Evolutionary conservation across 2,113 vertebrate species (phyloP).

Genomic region (Verasper variegatus): DNA sequence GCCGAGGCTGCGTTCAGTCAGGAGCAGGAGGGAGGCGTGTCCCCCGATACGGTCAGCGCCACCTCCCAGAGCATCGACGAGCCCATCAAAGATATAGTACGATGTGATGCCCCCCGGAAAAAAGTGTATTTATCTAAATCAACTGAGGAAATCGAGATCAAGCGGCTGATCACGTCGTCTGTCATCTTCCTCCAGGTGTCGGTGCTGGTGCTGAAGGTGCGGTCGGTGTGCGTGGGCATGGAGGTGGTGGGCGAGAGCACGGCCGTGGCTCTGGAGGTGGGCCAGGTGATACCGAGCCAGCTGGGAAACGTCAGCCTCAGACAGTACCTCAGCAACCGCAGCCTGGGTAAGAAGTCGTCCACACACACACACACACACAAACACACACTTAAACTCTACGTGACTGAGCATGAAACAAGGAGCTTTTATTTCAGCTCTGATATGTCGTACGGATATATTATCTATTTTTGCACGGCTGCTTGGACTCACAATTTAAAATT

Average conservation of each 20-base stretch:
- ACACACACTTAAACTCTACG: too few relatives aligned
- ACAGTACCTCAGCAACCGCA: constrained; percentile 93
- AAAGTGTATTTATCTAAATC: not conserved
- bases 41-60: constrained; percentile 93
- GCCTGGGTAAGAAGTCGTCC: constrained; percentile 85
- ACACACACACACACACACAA: not conserved
- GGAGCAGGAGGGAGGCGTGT: constrained; percentile 85
- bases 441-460: too few relatives aligned
- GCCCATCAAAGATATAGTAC: constrained; percentile 89
- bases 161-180: not conserved
- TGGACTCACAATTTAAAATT: too few relatives aligned
- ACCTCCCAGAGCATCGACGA: constrained; percentile 92
- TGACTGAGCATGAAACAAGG: too few relatives aligned
- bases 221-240: constrained; percentile 89
- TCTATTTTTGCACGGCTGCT: too few relatives aligned
- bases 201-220: constrained; percentile 93
- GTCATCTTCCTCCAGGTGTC: constrained; percentile 86
- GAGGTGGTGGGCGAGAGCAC: constrained; percentile 90
- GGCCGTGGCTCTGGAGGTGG: constrained; percentile 91
- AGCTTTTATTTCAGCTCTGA: too few relatives aligned
- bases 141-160: too few relatives aligned
- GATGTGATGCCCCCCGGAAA: not conserved
- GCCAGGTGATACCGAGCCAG: constrained; percentile 88
- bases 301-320: constrained; percentile 93
- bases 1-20: constrained; percentile 64